Evolutionary conservation across 2,888 invertebrate genomes (phyloP).

Genomic region (Epiblema foenella): DNA sequence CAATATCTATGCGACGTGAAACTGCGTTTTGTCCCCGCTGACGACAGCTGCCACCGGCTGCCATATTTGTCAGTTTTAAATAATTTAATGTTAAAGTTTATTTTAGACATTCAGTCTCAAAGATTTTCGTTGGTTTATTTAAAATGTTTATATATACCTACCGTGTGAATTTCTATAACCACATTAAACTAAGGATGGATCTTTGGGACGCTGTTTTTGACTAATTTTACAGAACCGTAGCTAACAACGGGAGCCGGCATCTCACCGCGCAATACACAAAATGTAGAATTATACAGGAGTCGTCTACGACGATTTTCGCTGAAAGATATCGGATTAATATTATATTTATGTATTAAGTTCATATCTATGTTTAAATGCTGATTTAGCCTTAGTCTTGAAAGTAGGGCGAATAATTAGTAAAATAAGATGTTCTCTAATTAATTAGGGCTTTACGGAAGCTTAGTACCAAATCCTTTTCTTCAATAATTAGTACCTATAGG

Average conservation of each 20-base stretch:
- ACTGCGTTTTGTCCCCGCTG: slow-evolving; percentile 26
- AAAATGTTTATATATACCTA: not conserved
- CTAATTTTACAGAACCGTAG: not conserved
- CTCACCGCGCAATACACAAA: not conserved
- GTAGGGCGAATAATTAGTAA: no score
- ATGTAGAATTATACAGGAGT: not conserved
- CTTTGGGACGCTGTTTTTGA: not conserved
- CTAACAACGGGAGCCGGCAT: not conserved
- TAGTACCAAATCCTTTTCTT: no score
- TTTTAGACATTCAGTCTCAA: not conserved
- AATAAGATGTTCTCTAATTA: no score
- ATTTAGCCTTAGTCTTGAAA: no score
- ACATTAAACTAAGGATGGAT: not conserved
- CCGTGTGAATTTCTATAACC: not conserved
- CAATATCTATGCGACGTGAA: slow-evolving; percentile 26
- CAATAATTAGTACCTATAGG: no score
- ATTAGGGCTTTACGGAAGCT: no score
- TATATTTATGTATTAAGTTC: no score
- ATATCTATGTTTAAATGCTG: no score
- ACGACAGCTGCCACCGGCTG: slow-evolving; percentile 28
- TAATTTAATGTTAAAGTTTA: slow-evolving; percentile 6
- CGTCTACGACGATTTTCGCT: no score
- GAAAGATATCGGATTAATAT: no score
- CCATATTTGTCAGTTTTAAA: slow-evolving; percentile 12
- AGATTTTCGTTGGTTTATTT: no score